A percentile compares a stretch with the other conserved stretches of the same genome.
phyloP scores from a whole-genome alignment of 2,888 invertebrate genomes.

The Opisthograptis luteolata region DNA sequence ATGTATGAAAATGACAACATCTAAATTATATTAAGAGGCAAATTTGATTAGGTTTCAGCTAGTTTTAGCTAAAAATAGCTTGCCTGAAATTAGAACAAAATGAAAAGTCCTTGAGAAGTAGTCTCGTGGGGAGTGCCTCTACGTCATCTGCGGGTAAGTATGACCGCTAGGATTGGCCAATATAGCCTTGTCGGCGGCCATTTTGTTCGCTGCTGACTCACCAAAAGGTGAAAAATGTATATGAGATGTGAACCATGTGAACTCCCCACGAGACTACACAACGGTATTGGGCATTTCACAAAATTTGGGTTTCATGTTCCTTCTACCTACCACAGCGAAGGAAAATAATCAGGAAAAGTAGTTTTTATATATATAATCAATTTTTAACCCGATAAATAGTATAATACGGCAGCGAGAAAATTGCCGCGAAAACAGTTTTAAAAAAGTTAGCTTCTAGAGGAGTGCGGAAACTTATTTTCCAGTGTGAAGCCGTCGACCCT shows the following conservation, averaged over 20 bases:
- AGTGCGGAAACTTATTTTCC: constrained; percentile 61
- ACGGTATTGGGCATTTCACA: constrained; percentile 85
- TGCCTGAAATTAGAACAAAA: constrained; percentile 66
- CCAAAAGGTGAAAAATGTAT: constrained; percentile 86
- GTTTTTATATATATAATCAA: constrained; percentile 42
- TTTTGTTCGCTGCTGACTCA: constrained; percentile 87
- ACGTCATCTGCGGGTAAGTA: constrained; percentile 77
- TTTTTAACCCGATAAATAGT: constrained; percentile 32
- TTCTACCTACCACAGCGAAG: constrained; percentile 65
- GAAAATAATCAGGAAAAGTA: constrained; percentile 53
- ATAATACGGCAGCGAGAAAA: constrained; percentile 25
- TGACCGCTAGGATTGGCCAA: constrained; percentile 74
- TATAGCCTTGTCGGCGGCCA: constrained; percentile 85
- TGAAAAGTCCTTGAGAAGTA: constrained; percentile 82
- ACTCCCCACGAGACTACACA: constrained; percentile 86
- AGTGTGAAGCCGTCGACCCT: constrained; percentile 48
- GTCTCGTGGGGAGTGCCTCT: constrained; percentile 80
- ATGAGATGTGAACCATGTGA: constrained; percentile 80
- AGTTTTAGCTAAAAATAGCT: constrained; percentile 51
- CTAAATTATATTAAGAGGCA: not conserved
- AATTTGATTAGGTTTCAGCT: constrained; percentile 1
- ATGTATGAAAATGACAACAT: not conserved
- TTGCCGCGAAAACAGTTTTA: constrained; percentile 61
- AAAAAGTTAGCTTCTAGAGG: constrained; percentile 57
- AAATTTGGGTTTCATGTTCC: constrained; percentile 83